Percentiles rank a stretch among this genome's conserved stretches.
These are phyloP conservation scores for Neolamprologus kungweensis DNA, from an alignment of 2,113 vertebrate species.

Conservation along the genomic window DNA sequence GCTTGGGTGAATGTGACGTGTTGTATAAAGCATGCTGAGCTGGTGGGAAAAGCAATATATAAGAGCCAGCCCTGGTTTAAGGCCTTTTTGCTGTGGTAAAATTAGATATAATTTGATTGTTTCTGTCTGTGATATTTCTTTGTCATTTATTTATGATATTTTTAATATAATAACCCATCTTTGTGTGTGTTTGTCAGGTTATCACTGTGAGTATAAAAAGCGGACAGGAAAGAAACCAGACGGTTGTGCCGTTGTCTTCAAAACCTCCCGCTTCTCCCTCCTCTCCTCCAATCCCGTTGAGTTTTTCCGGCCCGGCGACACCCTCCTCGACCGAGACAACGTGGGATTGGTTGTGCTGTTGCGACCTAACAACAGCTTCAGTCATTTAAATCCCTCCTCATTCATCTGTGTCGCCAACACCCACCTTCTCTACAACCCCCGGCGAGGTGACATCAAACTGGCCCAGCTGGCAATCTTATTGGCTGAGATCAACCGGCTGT, in stretches of 20 bases:
- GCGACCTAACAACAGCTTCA: conserved; percentile 47
- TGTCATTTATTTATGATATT: not conserved
- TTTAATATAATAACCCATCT: not conserved
- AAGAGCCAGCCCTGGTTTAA: not conserved
- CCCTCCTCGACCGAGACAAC: conserved; percentile 92
- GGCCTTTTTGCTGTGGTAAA: not conserved
- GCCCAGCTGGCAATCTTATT: conserved; percentile 91
- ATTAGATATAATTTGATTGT: not conserved
- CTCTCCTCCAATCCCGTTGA: conserved; percentile 84
- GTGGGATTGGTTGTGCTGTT: conserved; percentile 86
- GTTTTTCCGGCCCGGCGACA: conserved; percentile 79
- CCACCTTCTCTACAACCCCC: conserved; percentile 92
- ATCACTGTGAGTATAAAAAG: conserved; percentile 92
- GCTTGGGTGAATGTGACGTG: not conserved
- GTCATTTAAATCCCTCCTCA: not conserved
- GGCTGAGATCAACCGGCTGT: conserved; percentile 81
- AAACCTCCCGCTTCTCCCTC: conserved; percentile 80
- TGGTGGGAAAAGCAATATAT: not conserved
- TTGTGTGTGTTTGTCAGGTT: conserved; percentile 63
- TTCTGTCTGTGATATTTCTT: not conserved
- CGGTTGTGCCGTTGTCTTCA: conserved; percentile 89
- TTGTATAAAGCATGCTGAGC: not conserved
- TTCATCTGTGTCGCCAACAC: conserved; percentile 89
- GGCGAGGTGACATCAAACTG: conserved; percentile 92
- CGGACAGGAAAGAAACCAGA: conserved; percentile 89